These are phyloP conservation scores for Cololabis saira DNA, from an alignment of 2,113 vertebrate genomes.

Conservation along the genomic window DNA sequence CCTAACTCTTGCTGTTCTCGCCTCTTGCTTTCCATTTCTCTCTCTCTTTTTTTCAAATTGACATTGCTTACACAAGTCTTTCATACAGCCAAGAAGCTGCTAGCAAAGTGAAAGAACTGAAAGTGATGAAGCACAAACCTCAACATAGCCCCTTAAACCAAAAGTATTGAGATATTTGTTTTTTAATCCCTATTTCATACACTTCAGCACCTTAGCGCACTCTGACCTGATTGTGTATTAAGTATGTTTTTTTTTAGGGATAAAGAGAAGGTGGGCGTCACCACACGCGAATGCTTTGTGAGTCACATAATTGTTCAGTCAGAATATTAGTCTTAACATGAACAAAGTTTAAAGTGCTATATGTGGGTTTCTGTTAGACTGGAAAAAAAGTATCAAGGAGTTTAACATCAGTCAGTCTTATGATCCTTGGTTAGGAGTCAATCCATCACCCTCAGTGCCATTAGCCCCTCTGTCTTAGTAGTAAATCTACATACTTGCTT, in stretches of 20 bases:
- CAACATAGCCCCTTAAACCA: conserved; percentile 28
- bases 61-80: conserved; percentile 50
- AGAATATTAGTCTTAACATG: conserved; percentile 45
- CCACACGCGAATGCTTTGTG: conserved; percentile 36
- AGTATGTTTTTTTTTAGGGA: conserved; percentile 45
- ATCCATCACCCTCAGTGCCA: conserved; percentile 54
- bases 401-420: conserved; percentile 14
- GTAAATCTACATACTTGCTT: conserved; percentile 55
- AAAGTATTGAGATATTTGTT: conserved; percentile 38
- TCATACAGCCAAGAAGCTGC: conserved; percentile 18
- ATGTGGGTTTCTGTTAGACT: conserved; percentile 24
- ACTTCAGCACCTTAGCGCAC: conserved; percentile 37
- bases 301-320: conserved; percentile 41
- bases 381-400: conserved; percentile 15
- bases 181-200: conserved; percentile 32
- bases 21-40: conserved; percentile 32
- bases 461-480: conserved; percentile 60
- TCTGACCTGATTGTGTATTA: conserved; percentile 48
- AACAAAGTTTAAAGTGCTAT: conserved; percentile 20
- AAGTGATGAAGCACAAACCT: conserved; percentile 47
- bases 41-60: conserved; percentile 33
- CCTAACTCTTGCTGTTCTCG: conserved; percentile 40
- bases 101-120: conserved; percentile 36
- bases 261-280: conserved; percentile 38
- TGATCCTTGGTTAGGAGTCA: conserved; percentile 50